Evolutionary conservation across 2,113 vertebrate genomes (phyloP).

Genomic region (Cyanoderma ruficeps): DNA sequence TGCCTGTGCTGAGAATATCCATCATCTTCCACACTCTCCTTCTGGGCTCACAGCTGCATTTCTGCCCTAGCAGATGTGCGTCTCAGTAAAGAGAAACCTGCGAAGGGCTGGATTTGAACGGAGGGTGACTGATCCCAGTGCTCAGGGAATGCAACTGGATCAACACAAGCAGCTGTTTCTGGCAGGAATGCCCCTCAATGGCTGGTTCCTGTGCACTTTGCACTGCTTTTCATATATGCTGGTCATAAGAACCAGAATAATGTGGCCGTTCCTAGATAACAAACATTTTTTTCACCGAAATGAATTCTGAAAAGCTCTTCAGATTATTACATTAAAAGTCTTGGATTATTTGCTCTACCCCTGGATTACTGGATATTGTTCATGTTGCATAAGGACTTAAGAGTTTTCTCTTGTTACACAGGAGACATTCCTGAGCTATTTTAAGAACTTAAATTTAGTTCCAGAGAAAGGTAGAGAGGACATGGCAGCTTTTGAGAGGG

Average conservation of each 20-base stretch:
- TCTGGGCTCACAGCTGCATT: neutral
- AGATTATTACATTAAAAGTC: neutral
- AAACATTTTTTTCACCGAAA: neutral
- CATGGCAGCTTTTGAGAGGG: neutral
- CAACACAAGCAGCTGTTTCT: neutral
- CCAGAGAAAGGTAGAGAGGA: neutral
- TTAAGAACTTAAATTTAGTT: slow-evolving; percentile 10
- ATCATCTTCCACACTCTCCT: neutral
- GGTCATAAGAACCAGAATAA: neutral
- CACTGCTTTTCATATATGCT: neutral
- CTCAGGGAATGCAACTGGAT: neutral
- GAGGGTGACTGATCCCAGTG: neutral
- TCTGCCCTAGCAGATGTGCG: neutral
- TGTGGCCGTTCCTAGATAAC: neutral
- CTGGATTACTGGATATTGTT: neutral
- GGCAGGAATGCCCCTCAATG: neutral
- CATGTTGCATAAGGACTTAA: neutral
- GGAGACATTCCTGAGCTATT: neutral
- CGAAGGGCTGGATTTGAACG: neutral
- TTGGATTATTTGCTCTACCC: neutral
- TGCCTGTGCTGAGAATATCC: neutral
- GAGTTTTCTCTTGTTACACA: neutral
- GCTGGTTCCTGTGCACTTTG: neutral
- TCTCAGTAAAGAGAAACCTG: neutral
- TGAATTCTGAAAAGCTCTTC: neutral